Evolutionary conservation across 2,113 vertebrate genomes (phyloP), one percentile per base, ranked within the genome.

Genomic region (Mixornis gularis): DNA sequence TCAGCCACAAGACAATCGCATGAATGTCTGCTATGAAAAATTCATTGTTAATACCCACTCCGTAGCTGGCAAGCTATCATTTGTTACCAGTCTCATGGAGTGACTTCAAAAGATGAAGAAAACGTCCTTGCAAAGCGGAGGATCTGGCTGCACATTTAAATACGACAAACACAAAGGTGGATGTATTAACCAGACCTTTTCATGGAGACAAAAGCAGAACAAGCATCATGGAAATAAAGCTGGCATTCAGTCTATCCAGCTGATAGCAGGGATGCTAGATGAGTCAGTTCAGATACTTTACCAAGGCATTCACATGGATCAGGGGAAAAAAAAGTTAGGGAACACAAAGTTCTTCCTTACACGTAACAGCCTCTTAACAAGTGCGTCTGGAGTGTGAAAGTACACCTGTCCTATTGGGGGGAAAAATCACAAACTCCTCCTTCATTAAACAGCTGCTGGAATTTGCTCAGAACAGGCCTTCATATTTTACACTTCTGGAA

Each of bases 51-150:
- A 91, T 85, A 79, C 56, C 52, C 56, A 38, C 71, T 70, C 68
- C 0, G 0, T 60, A 56, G 55, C 79, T 94, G 78, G 78, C 41
- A 91, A 93, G 68, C 40, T 85, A 78, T 90, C 79, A 73, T 90
- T 93, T 83, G 36, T 86, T 85, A 79, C 72, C 40, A 78, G 40
- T 48, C 76, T 83, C 79, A 74, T 56, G n/a, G 68, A 91, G 10
- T 40, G 79, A 80, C 71, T 95, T 94, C 87, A 88, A 79, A 94
- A 94, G 76, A 78, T 48, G 82, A 85, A 12, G 46, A 94, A 95
- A 95, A 91, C 9, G 18, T 78, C 40, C 64, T 73, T 70, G 43
- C 51, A 94, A 83, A 91, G 79, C 9, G 4, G 81, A 91, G 48
- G 79, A 88, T 66, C 43, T 94, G 82, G 68, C 48, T 95, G 72